Evolutionary conservation across 2,797 vertebrate genomes (phyloP), one percentile per base, ranked within the genome.

Genomic region (Spondyliosoma cantharus): DNA sequence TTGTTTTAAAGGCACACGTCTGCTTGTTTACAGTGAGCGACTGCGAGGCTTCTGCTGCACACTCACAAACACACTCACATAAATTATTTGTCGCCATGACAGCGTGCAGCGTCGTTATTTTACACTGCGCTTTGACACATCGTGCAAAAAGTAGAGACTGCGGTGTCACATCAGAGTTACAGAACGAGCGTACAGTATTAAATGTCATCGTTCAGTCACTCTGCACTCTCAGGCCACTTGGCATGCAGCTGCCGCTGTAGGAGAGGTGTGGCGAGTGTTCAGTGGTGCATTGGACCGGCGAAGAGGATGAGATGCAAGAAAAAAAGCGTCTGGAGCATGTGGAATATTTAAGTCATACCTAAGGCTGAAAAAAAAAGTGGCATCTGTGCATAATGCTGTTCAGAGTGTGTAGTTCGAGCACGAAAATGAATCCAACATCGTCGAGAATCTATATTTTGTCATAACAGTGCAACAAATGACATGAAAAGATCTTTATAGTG

Each of bases 231-330:
- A 50, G 71, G 56, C 50, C 65, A 74, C 59, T 84, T 88, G 80
- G 74, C 84, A 84, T 81, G 72, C 69, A 81, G 22, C 46, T 88
- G 59, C 42, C 73, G 76, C 87, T 71, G 64, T 70, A 52, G 54
- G 54, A 58, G 49, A 86, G 71, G 61, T 83, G 82, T 65, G 75
- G 54, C 50, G 63, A 65, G 62, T 71, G 52, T 66, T 81, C 74
- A 75, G 46, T 73, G 83, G 63, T 81, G 71, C 76, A 76, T 45
- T 72, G 59, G 66, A 66, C 29, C 45, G 3, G 32, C 42, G 78
- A 80, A 81, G 59, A 71, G 61, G 59, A 85, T 74, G 49, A 81
- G 54, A 84, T 81, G 76, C 66, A 73, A 77, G 50, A 73, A 48
- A 80, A 86, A 81, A 32, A 32, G n/a, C 12, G 24, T 81, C 53